These are phyloP conservation scores for Osmerus mordax DNA, from an alignment of 2,113 vertebrate species.

Conservation along the genomic window DNA sequence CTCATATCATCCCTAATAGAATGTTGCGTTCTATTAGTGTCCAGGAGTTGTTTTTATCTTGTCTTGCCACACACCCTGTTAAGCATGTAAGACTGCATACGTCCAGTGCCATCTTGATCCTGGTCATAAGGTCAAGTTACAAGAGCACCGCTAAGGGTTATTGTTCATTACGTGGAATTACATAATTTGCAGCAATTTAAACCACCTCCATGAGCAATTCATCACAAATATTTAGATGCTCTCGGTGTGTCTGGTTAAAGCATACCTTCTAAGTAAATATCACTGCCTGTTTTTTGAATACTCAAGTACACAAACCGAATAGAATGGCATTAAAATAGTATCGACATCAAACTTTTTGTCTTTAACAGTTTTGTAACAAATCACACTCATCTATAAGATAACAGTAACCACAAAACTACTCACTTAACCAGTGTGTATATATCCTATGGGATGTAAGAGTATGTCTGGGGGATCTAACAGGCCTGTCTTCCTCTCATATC, in stretches of 20 bases:
- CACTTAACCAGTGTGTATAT: no score
- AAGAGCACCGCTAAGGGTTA: background rate
- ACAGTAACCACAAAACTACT: no score
- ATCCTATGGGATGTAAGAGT: no score
- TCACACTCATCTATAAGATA: no score
- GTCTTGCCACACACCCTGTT: slow-evolving; percentile 45
- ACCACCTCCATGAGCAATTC: background rate
- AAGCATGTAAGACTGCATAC: slow-evolving; percentile 18
- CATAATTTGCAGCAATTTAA: background rate
- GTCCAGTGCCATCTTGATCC: background rate
- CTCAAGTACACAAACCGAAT: background rate
- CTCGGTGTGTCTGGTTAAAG: background rate
- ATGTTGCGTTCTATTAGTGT: slow-evolving; percentile 21
- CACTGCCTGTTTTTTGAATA: background rate
- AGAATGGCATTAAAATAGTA: no score
- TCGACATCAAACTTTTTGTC: no score
- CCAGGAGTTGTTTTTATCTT: slow-evolving; percentile 38
- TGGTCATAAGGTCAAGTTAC: background rate
- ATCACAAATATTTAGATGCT: background rate
- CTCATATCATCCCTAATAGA: slow-evolving; percentile 28
- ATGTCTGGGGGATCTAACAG: background rate
- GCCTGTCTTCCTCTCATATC: background rate
- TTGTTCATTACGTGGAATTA: background rate
- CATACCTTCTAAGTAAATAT: background rate
- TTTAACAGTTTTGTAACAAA: no score